A percentile compares a stretch with the other conserved stretches of the same genome.
Conservation (phyloP, 1,140 invertebrate species). For the Sarcophaga peregrina region DNA sequence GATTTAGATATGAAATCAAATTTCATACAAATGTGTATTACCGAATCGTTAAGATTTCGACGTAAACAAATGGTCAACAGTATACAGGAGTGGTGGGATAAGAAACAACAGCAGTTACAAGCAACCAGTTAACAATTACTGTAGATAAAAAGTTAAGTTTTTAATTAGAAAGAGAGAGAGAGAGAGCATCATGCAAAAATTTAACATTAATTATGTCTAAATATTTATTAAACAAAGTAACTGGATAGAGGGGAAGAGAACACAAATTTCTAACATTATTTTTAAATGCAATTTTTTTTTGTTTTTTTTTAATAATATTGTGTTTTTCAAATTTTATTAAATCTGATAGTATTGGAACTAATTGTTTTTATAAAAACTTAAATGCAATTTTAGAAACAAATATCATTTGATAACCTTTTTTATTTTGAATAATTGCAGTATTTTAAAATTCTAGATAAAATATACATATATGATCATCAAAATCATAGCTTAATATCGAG, state of each 20-base stretch:
- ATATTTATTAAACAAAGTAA: background rate
- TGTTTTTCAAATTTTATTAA: too few species aligned
- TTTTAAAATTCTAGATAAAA: too few species aligned
- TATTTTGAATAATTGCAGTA: too few species aligned
- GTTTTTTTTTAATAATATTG: too few species aligned
- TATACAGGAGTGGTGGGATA: conserved; percentile 66
- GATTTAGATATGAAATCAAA: conserved; percentile 75
- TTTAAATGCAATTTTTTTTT: too few species aligned
- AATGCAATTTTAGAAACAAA: too few species aligned
- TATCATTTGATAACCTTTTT: too few species aligned
- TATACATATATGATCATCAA: too few species aligned
- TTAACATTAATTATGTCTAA: background rate
- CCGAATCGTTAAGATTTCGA: conserved; percentile 85
- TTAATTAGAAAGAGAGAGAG: background rate
- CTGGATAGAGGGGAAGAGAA: background rate
- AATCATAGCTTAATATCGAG: too few species aligned
- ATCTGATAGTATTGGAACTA: too few species aligned
- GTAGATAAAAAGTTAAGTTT: conserved; percentile 26
- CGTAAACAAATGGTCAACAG: conserved; percentile 76
- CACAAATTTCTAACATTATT: too few species aligned
- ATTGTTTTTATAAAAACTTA: too few species aligned
- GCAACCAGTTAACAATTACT: conserved; percentile 46
- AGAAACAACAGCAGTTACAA: conserved; percentile 49
- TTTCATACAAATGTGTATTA: conserved; percentile 80
- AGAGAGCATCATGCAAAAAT: background rate